Evolutionary conservation across 1,140 invertebrate genomes (phyloP).

Genomic region (Frieseomelitta varia): DNA sequence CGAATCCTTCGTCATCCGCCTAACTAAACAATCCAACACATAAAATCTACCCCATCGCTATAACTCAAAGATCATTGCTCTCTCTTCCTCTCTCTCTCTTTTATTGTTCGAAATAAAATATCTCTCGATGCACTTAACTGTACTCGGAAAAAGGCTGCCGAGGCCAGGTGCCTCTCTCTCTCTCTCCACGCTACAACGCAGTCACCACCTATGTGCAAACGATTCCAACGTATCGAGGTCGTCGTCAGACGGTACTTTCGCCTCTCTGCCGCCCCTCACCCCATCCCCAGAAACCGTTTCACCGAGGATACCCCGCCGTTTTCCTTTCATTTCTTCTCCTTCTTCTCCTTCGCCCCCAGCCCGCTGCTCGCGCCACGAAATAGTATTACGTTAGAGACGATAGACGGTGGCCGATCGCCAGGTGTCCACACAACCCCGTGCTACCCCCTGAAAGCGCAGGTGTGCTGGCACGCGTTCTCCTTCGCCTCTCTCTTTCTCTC

Average conservation of each 20-base stretch:
- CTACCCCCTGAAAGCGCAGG: slow-evolving; percentile 63
- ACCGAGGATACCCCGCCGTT: slow-evolving; percentile 33
- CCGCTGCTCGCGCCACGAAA: slow-evolving; percentile 54
- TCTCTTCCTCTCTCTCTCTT: too few species aligned
- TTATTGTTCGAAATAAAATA: background rate
- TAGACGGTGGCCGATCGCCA: slow-evolving; percentile 60
- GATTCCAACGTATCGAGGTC: slow-evolving; percentile 65
- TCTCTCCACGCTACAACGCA: background rate
- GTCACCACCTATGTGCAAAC: slow-evolving; percentile 37
- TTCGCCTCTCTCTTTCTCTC: background rate
- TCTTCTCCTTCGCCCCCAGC: slow-evolving; percentile 44
- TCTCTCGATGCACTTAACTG: slow-evolving; percentile 4
- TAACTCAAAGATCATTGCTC: background rate
- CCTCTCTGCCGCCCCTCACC: background rate
- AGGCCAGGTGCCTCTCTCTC: slow-evolving; percentile 17
- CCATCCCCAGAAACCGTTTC: slow-evolving; percentile 33
- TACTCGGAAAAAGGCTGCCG: background rate
- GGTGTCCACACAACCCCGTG: slow-evolving; percentile 62
- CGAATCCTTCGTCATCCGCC: background rate
- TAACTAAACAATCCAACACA: background rate
- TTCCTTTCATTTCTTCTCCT: slow-evolving; percentile 49
- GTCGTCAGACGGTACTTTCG: slow-evolving; percentile 48
- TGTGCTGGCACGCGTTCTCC: slow-evolving; percentile 68
- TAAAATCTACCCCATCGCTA: background rate
- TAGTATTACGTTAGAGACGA: slow-evolving; percentile 63